A percentile compares a stretch with the other conserved stretches of the same genome.
phyloP scores from a whole-genome alignment of 2,888 invertebrate genomes.

The Plebejus melissa region DNA sequence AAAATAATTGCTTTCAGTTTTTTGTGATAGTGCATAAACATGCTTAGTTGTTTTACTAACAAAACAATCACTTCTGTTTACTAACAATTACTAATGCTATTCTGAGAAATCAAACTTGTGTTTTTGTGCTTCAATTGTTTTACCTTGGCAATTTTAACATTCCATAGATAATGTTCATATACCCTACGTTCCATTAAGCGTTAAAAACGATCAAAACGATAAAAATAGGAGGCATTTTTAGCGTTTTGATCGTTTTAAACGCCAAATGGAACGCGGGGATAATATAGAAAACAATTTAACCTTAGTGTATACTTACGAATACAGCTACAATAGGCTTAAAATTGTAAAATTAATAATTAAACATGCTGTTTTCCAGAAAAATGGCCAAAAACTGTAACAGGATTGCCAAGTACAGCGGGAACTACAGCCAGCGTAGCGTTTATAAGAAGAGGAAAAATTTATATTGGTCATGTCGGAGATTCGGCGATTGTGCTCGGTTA shows the following conservation, averaged over 20 bases:
- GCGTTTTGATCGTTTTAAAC: too few species aligned
- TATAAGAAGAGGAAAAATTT: constrained; percentile 95
- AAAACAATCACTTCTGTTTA: neutral
- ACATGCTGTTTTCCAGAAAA: constrained; percentile 80
- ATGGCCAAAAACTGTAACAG: constrained; percentile 98
- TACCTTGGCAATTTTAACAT: neutral
- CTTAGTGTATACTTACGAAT: neutral
- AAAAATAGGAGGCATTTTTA: too few species aligned
- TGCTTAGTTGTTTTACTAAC: neutral
- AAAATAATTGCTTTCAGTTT: neutral
- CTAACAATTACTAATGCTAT: neutral
- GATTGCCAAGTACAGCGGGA: constrained; percentile 97
- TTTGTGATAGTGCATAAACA: neutral
- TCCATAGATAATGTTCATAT: neutral
- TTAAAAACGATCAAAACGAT: too few species aligned
- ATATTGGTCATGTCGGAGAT: constrained; percentile 99
- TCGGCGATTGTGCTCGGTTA: constrained; percentile 95
- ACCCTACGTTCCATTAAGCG: too few species aligned
- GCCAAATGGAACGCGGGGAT: too few species aligned
- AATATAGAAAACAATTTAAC: neutral
- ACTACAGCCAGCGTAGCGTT: constrained; percentile 98
- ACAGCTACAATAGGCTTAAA: neutral
- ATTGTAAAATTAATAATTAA: neutral
- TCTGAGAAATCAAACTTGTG: neutral
- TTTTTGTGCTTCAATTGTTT: constrained; percentile 20